Percentiles rank a stretch among this genome's conserved stretches.
Evolutionary conservation across 2,797 vertebrate species (phyloP).

Genomic region (Neostethus bicornis): DNA sequence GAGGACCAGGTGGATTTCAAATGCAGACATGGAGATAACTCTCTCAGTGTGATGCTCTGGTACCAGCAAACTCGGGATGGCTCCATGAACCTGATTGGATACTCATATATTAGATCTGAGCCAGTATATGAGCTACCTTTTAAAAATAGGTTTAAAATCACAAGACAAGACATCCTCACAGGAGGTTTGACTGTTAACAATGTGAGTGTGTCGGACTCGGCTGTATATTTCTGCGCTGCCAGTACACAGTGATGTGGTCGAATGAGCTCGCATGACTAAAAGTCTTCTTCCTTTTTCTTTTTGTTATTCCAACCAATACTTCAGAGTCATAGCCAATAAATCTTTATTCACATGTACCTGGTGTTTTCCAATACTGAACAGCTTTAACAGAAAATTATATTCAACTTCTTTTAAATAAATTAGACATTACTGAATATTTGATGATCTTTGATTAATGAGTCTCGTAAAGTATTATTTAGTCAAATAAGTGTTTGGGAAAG

Average conservation of each 20-base stretch:
- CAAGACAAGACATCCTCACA: rapidly evolving
- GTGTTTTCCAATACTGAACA: conserved; percentile 53
- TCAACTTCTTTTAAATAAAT: no score
- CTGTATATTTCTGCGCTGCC: conserved; percentile 64
- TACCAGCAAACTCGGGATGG: conserved; percentile 40
- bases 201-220: conserved; percentile 21
- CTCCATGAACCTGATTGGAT: conserved; percentile 51
- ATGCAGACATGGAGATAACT: conserved; percentile 41
- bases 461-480: no score
- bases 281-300: background rate
- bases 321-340: no score
- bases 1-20: conserved; percentile 19
- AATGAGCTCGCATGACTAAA: conserved; percentile 30
- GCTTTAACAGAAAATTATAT: no score
- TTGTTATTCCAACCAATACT: no score
- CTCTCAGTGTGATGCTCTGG: conserved; percentile 42
- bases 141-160: background rate
- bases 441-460: no score
- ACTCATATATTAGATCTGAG: background rate
- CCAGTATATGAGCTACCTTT: conserved; percentile 36
- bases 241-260: conserved; percentile 48
- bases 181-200: conserved; percentile 42
- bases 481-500: no score
- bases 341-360: conserved; percentile 42
- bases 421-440: no score